Conservation (phyloP, 2,113 vertebrate genomes). For the Meleagris gallopavo region DNA sequence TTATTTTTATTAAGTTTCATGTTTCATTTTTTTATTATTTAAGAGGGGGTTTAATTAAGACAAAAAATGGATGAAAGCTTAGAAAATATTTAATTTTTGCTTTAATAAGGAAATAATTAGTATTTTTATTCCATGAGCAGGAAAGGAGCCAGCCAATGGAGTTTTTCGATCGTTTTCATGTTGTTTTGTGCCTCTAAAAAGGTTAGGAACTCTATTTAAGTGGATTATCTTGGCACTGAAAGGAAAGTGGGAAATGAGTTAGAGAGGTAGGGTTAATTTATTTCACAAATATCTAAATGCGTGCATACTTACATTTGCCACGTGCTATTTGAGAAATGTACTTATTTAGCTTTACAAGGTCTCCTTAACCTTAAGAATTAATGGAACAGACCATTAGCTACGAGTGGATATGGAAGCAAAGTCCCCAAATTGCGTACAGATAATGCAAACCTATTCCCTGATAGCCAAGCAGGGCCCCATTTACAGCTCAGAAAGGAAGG, state of each 20-base stretch:
- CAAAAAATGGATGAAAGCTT: constrained; percentile 66
- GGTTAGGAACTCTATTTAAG: constrained; percentile 66
- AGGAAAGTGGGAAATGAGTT: constrained; percentile 58
- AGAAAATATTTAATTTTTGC: constrained; percentile 72
- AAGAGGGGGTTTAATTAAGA: constrained; percentile 54
- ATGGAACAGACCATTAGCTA: constrained; percentile 50
- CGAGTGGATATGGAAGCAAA: neutral
- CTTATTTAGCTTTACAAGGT: constrained; percentile 54
- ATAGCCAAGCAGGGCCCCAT: neutral
- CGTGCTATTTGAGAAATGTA: constrained; percentile 45
- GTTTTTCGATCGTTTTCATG: constrained; percentile 45
- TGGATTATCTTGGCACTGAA: constrained; percentile 56
- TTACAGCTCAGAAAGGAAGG: neutral
- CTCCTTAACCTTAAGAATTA: constrained; percentile 47
- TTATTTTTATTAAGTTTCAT: constrained; percentile 68
- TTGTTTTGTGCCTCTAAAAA: constrained; percentile 66
- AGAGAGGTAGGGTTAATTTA: constrained; percentile 58
- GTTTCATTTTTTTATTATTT: constrained; percentile 26
- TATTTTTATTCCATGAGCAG: constrained; percentile 26
- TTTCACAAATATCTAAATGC: constrained; percentile 22
- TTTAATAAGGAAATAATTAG: constrained; percentile 71
- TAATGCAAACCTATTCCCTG: neutral
- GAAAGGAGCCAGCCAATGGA: constrained; percentile 33
- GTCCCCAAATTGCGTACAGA: neutral
- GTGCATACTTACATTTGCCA: constrained; percentile 9